These are phyloP conservation scores for Pseudochirops cupreus DNA, from an alignment of 2,797 vertebrate genomes.

Conservation along the genomic window DNA sequence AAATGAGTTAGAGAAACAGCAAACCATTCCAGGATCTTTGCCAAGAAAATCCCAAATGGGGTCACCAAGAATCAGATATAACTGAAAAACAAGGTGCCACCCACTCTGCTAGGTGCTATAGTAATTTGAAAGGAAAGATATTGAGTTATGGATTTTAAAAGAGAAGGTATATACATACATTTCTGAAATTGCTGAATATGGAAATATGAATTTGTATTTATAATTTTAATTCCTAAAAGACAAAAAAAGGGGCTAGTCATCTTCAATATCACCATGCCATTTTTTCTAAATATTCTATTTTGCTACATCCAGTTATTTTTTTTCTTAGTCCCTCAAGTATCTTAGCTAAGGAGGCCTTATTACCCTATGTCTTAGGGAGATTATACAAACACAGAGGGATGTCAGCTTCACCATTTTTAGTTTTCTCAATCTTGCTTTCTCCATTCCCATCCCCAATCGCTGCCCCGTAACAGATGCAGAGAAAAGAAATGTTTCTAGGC, in stretches of 20 bases:
- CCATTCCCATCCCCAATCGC: too few species aligned
- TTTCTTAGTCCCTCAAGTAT: slow-evolving; percentile 12
- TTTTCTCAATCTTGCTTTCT: neutral
- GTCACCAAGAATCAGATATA: too few species aligned
- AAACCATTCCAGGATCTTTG: too few species aligned
- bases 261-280: neutral
- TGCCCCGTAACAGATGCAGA: too few species aligned
- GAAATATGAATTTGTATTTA: slow-evolving; percentile 31
- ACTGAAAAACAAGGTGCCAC: too few species aligned
- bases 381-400: neutral
- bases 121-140: too few species aligned
- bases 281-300: slow-evolving; percentile 33
- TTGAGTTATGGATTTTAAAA: too few species aligned
- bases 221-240: slow-evolving; percentile 13
- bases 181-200: neutral
- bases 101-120: too few species aligned
- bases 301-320: neutral
- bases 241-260: neutral
- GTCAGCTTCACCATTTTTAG: neutral
- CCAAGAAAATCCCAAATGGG: too few species aligned
- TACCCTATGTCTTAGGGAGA: slow-evolving; percentile 1
- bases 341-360: neutral
- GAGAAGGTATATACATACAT: too few species aligned
- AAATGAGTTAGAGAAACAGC: too few species aligned
- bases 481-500: too few species aligned